Evolutionary conservation across 1,140 invertebrate species (phyloP).

Genomic region (Neodiprion pinetum): DNA sequence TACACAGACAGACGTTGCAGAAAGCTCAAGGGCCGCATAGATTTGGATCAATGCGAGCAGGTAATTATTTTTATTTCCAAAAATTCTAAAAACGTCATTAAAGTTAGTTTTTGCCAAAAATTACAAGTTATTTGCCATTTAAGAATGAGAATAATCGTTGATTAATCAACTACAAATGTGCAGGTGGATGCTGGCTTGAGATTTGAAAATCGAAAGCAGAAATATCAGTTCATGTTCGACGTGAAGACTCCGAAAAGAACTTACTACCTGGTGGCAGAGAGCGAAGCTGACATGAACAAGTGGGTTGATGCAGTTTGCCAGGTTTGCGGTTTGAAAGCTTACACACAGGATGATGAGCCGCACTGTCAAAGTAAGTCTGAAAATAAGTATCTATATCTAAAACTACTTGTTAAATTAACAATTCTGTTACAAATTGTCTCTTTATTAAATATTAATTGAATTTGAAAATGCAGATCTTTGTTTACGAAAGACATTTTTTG

Average conservation of each 20-base stretch:
- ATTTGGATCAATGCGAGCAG: conserved; percentile 95
- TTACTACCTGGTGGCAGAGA: conserved; percentile 92
- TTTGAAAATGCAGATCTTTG: neutral
- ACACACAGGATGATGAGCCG: conserved; percentile 75
- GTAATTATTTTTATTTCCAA: conserved; percentile 59
- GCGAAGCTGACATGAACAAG: conserved; percentile 89
- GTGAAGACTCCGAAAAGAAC: conserved; percentile 86
- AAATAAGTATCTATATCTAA: neutral
- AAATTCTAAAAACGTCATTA: conserved; percentile 5
- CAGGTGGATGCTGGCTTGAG: conserved; percentile 86
- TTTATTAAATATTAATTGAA: neutral
- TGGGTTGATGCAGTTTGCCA: conserved; percentile 95
- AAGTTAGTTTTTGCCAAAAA: conserved; percentile 3
- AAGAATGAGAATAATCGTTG: too few relatives aligned
- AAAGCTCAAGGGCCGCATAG: conserved; percentile 89
- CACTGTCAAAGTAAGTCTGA: conserved; percentile 51
- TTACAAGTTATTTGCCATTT: neutral
- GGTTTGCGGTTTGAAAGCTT: conserved; percentile 86
- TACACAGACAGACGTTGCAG: conserved; percentile 86
- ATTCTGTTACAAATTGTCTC: conserved; percentile 13
- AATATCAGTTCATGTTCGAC: conserved; percentile 87
- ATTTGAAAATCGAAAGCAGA: conserved; percentile 81
- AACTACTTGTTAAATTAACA: neutral
- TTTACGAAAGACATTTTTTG: neutral
- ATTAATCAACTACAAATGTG: conserved; percentile 16